phyloP scores from a whole-genome alignment of 2,888 invertebrate genomes.

The Biston stratarius region DNA sequence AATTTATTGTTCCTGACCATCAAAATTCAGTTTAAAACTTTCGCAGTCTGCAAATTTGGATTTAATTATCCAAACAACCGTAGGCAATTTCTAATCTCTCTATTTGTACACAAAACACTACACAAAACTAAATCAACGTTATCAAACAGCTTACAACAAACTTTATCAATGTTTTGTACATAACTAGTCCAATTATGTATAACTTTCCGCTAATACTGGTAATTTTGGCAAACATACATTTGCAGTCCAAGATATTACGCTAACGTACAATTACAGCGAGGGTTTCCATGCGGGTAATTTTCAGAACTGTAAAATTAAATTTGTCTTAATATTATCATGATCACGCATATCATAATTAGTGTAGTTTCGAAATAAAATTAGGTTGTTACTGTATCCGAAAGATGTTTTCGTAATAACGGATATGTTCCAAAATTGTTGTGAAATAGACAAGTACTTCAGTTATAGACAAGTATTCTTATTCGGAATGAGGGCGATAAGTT shows the following conservation, averaged over 20 bases:
- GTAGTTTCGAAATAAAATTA: conserved; percentile 21
- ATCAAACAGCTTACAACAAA: conserved; percentile 47
- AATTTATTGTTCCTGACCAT: background rate
- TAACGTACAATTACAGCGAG: conserved; percentile 26
- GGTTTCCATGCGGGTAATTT: conserved; percentile 34
- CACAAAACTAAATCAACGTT: conserved; percentile 43
- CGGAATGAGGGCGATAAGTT: too few species aligned
- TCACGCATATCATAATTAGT: conserved; percentile 26
- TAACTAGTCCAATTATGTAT: conserved; percentile 45
- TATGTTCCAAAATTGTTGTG: conserved; percentile 2
- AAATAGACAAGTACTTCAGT: background rate
- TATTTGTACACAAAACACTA: conserved; percentile 4
- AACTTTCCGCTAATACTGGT: conserved; percentile 50
- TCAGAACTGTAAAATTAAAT: conserved; percentile 39
- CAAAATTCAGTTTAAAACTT: background rate
- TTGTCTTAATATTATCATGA: conserved; percentile 37
- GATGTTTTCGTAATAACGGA: conserved; percentile 6
- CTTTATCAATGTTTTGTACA: conserved; percentile 52
- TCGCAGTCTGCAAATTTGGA: background rate
- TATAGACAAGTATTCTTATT: too few species aligned
- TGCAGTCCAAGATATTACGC: conserved; percentile 39
- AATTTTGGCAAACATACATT: conserved; percentile 42
- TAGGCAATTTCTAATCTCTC: conserved; percentile 12
- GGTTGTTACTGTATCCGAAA: conserved; percentile 16
- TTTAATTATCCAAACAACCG: conserved; percentile 14